Base-by-base conservation (phyloP, 2,888 invertebrate species). In the Nymphalis urticae region DNA sequence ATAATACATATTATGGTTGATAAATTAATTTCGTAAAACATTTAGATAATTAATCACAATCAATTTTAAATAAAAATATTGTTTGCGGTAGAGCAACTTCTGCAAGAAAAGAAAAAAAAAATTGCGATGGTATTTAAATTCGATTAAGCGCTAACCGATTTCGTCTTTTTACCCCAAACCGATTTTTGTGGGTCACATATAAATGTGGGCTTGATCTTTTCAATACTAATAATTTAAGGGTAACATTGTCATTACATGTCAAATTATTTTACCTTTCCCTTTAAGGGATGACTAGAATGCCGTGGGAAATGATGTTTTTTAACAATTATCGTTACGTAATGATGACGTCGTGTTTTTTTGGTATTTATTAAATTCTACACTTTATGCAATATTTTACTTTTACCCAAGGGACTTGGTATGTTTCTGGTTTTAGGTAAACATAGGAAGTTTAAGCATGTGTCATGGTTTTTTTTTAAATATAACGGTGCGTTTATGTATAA, bases 251-350 rank as follows among this genome's bases (percentile, higher is more conserved):
- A 88, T 87, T 88, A 85, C 82, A 84, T 85, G 89, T 91, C 91
- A 90, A 90, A 91, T 80, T 88, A 88, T 90, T 90, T 89, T 88
- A 88, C 83, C 84, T 88, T 80, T 82, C 81, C 87, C 88, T 84
- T 84, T 87, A 86, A 79, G 79, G 73, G 80, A 77, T 71, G 70
- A 56, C 7, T 71, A 79, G 78, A 77, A 81, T 76, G 77, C 76
- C 85, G 90, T 90, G 92, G 82, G 90, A 91, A 91, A 77, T 58
- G 50, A 64, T 75, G 16, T 76, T 80, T 77, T 78, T 76, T 76
- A 72, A 5, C 19, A 48, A 53, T 27, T 62, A 48, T 48, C 19
- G 59, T 27, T 19, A 48, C n/a, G 77, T 85, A 86, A 89, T 89
- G 86, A 91, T 91, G 90, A 91, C 86, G 79, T 89, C 2, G 10